Base-by-base conservation (phyloP, 2,888 invertebrate genomes). In the Amphipyra berbera region DNA sequence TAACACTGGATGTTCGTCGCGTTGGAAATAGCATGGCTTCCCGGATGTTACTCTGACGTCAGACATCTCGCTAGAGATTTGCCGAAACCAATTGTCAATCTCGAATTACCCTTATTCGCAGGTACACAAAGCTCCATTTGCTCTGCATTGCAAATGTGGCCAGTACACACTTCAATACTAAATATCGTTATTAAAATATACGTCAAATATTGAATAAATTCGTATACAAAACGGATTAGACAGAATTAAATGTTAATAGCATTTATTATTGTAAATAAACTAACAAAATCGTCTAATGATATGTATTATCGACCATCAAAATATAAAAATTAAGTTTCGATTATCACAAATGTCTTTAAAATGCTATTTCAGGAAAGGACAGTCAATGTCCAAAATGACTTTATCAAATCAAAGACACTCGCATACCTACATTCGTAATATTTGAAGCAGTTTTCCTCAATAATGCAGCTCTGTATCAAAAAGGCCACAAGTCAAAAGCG, bases 1-100 rank as follows among this genome's bases (percentile, higher is more conserved):
- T 44, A 35, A 48, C n/a, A 50, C 79, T 82, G 84, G 85, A 68
- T 76, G 61, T 33, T 40, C 64, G 54, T 68, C 60, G 74, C 67
- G 85, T 87, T 90, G 82, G 85, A 92, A 91, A 92, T 92, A 91
- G 90, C 91, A 86, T 88, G 82, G 90, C 92, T 93, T 94, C 93
- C 93, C 93, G 93, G 93, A 94, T 93, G 92, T 90, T 78, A 68
- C 76, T 82, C 82, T 91, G 90, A 92, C 93, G 92, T 93, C 93
- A 92, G 75, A 69, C 85, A 92, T 91, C 90, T 92, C 87, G 82
- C 79, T 84, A 84, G 72, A 87, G 88, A 89, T 87, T 89, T 88
- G 85, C 85, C 82, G 85, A 88, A 86, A 83, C 76, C 62, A 58
- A 64, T 73, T 81, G 82, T 77, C 85, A 85, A 82, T 84, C 73